phyloP scores from a whole-genome alignment of 1,140 invertebrate genomes.

The Branchinecta lynchi region DNA sequence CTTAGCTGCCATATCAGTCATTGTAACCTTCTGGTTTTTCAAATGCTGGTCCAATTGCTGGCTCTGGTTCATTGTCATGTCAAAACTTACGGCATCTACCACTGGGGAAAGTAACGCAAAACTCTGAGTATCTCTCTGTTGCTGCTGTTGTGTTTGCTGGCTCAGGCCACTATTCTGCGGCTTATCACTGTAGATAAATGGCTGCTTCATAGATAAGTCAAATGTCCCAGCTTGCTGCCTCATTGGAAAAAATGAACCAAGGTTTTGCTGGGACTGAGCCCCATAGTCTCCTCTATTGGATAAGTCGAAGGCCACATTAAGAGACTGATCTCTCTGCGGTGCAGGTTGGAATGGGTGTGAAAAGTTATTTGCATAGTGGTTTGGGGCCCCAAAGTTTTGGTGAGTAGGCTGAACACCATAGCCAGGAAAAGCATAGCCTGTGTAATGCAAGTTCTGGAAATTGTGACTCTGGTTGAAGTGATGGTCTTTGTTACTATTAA shows the following conservation, averaged over 20 bases:
- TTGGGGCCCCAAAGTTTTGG: not conserved
- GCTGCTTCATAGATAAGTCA: not conserved
- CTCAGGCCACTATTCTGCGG: not conserved
- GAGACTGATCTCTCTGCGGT: not conserved
- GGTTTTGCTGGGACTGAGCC: not conserved
- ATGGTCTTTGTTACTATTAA: not conserved
- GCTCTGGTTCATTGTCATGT: not conserved
- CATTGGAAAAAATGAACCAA: constrained; percentile 7
- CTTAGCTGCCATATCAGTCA: too few species aligned
- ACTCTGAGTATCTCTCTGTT: not conserved
- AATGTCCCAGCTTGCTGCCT: not conserved
- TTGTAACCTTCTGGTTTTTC: not conserved
- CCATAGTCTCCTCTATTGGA: not conserved
- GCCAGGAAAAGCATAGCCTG: not conserved
- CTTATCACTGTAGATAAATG: not conserved
- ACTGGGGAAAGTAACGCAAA: not conserved
- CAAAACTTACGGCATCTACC: not conserved
- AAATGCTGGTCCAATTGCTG: not conserved
- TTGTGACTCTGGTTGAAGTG: not conserved
- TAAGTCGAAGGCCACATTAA: not conserved
- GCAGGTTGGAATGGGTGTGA: not conserved
- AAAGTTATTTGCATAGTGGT: constrained; percentile 8
- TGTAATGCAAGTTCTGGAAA: not conserved
- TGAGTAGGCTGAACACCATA: not conserved
- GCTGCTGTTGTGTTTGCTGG: not conserved